Conservation (phyloP, 2,113 vertebrate species). For the Ptilorrhoa leucosticta region DNA sequence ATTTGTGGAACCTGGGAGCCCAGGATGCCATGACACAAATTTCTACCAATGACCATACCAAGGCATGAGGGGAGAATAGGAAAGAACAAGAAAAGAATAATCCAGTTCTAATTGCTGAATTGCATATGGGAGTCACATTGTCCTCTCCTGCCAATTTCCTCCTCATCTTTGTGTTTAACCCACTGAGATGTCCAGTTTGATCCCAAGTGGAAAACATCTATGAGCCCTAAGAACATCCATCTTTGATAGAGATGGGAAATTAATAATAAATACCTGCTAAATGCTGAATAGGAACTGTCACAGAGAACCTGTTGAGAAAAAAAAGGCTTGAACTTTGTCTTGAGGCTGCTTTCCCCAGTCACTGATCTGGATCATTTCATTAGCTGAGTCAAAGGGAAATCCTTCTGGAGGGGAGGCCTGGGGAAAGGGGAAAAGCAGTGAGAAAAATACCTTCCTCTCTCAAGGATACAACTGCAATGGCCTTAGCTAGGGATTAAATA, state of each 20-base stretch:
- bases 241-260: not conserved
- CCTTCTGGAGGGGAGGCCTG: not conserved
- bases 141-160: not conserved
- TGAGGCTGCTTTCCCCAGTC: not conserved
- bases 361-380: not conserved
- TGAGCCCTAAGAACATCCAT: not conserved
- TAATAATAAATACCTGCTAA: not conserved
- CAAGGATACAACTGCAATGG: not conserved
- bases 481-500: not conserved
- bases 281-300: not conserved
- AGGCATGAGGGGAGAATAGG: not conserved
- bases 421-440: not conserved
- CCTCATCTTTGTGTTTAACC: not conserved
- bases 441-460: not conserved
- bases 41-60: not conserved
- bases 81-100: not conserved
- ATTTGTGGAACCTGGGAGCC: not conserved
- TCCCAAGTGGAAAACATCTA: not conserved
- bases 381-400: not conserved
- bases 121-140: not conserved
- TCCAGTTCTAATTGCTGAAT: not conserved
- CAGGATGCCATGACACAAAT: not conserved
- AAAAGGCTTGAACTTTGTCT: slow-evolving; percentile 19
- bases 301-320: not conserved
- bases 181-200: not conserved